Base-by-base conservation (phyloP, 2,113 vertebrate genomes). In the Rhynchomys soricoides region DNA sequence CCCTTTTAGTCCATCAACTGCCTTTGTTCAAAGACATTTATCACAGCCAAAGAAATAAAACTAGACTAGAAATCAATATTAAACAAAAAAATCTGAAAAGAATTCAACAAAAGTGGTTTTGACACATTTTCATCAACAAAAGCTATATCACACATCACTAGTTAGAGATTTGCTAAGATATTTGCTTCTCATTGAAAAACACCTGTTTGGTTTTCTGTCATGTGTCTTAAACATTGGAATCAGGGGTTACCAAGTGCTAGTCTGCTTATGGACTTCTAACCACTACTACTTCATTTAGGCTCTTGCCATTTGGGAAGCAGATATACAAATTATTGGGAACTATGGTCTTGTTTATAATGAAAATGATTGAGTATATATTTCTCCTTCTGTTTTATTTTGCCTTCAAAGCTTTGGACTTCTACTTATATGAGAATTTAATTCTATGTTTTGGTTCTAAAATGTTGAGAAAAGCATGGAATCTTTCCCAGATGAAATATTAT, bases 141-240 rank as follows among this genome's bases (percentile, higher is more conserved):
- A 5, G 26, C 50, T 85, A 5, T 71, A 34, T 79, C 82, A n/a
- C 91, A 50, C 5, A 50, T 77, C 40, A 52, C 40, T 86, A 29
- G 57, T 66, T 77, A 86, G 59, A 82, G 45, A 89, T 77, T 78
- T 37, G 52, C 24, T 79, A 93, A 89, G 50, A 66, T 5, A 10
- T 94, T 93, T 62, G 4, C 9, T 40, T 96, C 43, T 31, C 77
- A 37, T 74, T 95, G 92, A 52, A 94, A 95, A 94, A 86, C 31
- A 77, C 74, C 50, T 89, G 34, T 48, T 91, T 79, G 16, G 85
- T 26, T 94, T 95, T 96, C 78, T 82, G 6, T 52, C 13, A 71
- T n/a, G 12, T 93, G 31, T 29, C 24, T 2, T 43, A 74, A 86
- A 31, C 91, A 40, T 86, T 86, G 45, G 64, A 82, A 90, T 91